phyloP scores from a whole-genome alignment of 2,888 invertebrate species.

The Chrysolina oricalcia region DNA sequence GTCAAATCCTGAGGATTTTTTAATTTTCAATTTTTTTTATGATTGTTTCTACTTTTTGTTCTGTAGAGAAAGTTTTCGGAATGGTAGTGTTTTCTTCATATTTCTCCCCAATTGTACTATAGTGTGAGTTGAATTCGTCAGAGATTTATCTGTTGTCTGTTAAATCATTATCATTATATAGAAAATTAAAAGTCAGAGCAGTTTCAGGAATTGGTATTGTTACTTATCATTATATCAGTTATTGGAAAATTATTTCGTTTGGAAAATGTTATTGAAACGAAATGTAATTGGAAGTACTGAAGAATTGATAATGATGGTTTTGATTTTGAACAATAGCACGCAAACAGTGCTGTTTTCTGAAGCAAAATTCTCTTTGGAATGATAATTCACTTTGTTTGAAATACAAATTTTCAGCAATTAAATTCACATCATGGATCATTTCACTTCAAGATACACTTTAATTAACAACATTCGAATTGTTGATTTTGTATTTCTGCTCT shows the following conservation, averaged over 20 bases:
- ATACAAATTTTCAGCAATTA: background rate
- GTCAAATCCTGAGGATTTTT: too few relatives aligned
- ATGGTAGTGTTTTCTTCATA: too few relatives aligned
- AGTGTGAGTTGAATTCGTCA: too few relatives aligned
- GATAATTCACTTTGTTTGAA: background rate
- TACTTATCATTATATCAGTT: background rate
- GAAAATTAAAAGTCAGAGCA: too few relatives aligned
- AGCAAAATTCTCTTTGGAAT: background rate
- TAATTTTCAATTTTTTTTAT: too few relatives aligned
- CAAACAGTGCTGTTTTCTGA: background rate
- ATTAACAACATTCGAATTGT: background rate
- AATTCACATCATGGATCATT: background rate
- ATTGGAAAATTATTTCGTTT: background rate
- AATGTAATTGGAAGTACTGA: background rate
- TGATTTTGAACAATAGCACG: background rate
- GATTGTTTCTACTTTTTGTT: too few relatives aligned
- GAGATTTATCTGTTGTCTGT: too few relatives aligned
- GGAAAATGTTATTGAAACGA: background rate
- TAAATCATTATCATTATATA: too few relatives aligned
- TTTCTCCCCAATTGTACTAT: too few relatives aligned
- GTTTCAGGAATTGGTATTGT: too few relatives aligned
- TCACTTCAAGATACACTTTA: background rate
- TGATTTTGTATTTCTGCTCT: too few relatives aligned
- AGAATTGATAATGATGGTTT: background rate
- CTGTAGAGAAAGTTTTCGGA: too few relatives aligned